A percentile compares a stretch with the other conserved stretches of the same genome.
phyloP scores from a whole-genome alignment of 2,888 invertebrate species.

The Pseudoips prasinana region DNA sequence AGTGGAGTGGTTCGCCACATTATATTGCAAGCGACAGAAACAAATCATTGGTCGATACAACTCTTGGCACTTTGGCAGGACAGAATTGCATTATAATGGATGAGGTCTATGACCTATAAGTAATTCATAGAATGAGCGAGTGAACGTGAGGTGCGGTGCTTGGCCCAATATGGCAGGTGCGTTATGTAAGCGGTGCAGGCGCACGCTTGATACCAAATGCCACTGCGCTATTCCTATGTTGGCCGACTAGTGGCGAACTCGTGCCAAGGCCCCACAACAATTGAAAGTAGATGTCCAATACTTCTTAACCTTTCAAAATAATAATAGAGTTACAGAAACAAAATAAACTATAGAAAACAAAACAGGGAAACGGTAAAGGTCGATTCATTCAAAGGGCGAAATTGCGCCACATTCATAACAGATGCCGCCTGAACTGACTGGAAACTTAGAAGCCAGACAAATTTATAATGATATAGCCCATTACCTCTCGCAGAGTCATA shows the following conservation, averaged over 20 bases:
- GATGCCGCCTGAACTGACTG: slow-evolving; percentile 40
- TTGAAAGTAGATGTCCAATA: slow-evolving; percentile 66
- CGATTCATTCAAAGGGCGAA: slow-evolving; percentile 42
- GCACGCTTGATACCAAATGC: slow-evolving; percentile 62
- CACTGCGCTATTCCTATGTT: slow-evolving; percentile 64
- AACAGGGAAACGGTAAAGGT: slow-evolving; percentile 43
- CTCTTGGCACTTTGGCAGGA: too few species aligned
- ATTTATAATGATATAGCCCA: slow-evolving; percentile 71
- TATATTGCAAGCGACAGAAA: slow-evolving; percentile 2
- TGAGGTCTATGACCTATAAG: slow-evolving; percentile 78
- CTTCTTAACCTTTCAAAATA: slow-evolving; percentile 46
- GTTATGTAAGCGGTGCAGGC: slow-evolving; percentile 73
- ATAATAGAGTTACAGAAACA: slow-evolving; percentile 36
- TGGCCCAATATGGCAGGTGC: slow-evolving; percentile 79
- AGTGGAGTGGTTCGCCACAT: background rate
- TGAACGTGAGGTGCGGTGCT: slow-evolving; percentile 73
- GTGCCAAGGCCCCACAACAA: slow-evolving; percentile 69
- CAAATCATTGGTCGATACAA: slow-evolving; percentile 44
- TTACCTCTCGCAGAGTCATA: slow-evolving; percentile 59
- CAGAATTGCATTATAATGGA: slow-evolving; percentile 62
- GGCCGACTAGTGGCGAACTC: slow-evolving; percentile 44
- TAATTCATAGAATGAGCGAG: slow-evolving; percentile 79
- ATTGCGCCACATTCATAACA: slow-evolving; percentile 56
- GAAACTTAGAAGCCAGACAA: slow-evolving; percentile 57
- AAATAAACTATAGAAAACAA: slow-evolving; percentile 38